Percentiles rank a stretch among this genome's conserved stretches.
Conservation (phyloP, 1,140 invertebrate species). For the Aphis gossypii region DNA sequence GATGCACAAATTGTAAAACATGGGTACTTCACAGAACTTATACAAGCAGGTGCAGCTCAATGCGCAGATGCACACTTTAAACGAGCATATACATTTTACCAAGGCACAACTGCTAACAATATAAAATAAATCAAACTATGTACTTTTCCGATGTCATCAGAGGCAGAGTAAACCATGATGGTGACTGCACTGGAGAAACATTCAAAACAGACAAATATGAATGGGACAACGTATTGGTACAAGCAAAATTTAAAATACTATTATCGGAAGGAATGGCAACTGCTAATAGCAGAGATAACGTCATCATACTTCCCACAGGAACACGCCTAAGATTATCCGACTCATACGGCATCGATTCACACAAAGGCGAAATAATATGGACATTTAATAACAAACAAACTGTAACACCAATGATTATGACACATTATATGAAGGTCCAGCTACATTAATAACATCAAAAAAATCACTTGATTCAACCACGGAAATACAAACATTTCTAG, state of each 20-base stretch:
- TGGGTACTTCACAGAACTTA: neutral
- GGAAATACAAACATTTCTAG: neutral
- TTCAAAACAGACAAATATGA: neutral
- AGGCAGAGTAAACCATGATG: neutral
- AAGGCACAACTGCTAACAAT: neutral
- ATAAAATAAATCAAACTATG: conserved; percentile 5
- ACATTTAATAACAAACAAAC: neutral
- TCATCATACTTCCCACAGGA: neutral
- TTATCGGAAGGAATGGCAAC: neutral
- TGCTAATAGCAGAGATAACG: neutral
- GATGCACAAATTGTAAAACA: neutral
- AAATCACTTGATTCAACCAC: neutral
- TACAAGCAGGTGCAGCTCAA: neutral
- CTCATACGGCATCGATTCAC: neutral
- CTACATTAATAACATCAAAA: neutral
- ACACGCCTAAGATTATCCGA: neutral
- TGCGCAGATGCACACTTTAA: neutral
- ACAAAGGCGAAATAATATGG: neutral
- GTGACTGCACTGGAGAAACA: neutral
- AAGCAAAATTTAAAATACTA: neutral
- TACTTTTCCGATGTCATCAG: neutral
- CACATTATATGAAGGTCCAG: neutral
- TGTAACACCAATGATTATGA: neutral
- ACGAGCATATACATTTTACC: neutral
- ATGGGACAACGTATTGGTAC: neutral